A percentile compares a stretch with the other conserved stretches of the same genome.
Evolutionary conservation across 2,797 vertebrate genomes (phyloP).

Genomic region (Lithobates pipiens): DNA sequence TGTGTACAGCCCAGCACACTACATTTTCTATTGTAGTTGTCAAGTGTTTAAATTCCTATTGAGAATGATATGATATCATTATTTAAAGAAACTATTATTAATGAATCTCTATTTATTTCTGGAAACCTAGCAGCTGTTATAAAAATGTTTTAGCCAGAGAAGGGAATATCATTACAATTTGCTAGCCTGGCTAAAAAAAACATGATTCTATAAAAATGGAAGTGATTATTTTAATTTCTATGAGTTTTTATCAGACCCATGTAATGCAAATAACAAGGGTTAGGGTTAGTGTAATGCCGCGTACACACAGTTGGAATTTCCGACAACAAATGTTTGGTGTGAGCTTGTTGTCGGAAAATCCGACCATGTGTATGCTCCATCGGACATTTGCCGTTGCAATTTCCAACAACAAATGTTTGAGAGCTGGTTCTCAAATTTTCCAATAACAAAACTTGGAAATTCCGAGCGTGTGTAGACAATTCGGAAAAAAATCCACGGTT

Average conservation of each 20-base stretch:
- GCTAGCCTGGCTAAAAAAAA: background rate
- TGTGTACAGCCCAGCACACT: constrained; percentile 5
- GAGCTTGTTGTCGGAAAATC: no score
- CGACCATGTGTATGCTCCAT: no score
- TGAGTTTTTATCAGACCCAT: background rate
- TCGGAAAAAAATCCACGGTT: no score
- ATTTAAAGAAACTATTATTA: constrained; percentile 4
- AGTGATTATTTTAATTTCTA: background rate
- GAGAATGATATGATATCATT: constrained; percentile 21
- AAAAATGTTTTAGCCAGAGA: background rate
- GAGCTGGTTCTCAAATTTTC: no score
- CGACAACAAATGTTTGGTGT: no score
- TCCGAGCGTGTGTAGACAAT: no score
- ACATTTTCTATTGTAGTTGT: constrained; percentile 6
- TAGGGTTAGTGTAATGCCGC: background rate
- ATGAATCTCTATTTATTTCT: constrained; percentile 8
- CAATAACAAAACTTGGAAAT: no score
- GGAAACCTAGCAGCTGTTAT: background rate
- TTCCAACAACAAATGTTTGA: no score
- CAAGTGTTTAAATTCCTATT: constrained; percentile 1
- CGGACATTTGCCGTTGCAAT: no score
- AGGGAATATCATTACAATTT: background rate
- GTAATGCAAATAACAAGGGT: background rate
- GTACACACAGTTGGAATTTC: no score
- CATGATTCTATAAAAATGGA: background rate